Evolutionary conservation across 92 coral and sea anemone species (phyloP), one percentile per base, ranked within the genome.

Genomic region (Siderastrea siderea): DNA sequence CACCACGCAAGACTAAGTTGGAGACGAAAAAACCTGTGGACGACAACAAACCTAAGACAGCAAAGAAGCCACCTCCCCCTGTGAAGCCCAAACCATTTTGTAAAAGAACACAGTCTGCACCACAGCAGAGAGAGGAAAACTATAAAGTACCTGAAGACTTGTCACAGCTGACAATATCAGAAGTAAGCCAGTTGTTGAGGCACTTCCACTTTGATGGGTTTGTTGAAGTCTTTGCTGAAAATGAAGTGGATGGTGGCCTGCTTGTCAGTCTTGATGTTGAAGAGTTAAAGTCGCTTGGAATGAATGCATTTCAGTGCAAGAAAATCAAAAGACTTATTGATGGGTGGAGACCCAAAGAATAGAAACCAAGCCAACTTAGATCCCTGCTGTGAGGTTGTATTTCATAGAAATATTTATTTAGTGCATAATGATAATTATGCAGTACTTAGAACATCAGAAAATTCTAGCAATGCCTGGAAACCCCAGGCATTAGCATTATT

Each of bases 301-400:
- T 98, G 95, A 93, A 89, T 82, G 81, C 90, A 55, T 94, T 98
- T 86, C 96, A 98, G 71, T 80, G 95, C 83, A 94, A 91, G 85
- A 98, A 98, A 89, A 74, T 98, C 74, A 48, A 78, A 10, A 95
- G 89, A 66, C 81, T 98, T 69, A 75, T 95, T 19, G 69, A 72
- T 11, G 99, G 99, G 59, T 98, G 98, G 99, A 93, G 99, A 53
- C 99, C 99, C n/a, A 94, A 86, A 60, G 72, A 53, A 53, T 76
- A 85, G 16, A 14, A 6, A 38, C 44, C 8, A 51, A 2, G 8
- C 47, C 38, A 74, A 15, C 15, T 53, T 57, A 74, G 43, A 19
- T 74, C 53, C 3, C 11, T 48, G 14, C 13, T 19, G n/a, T 51
- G 3, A 64, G 69, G 7, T 64, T 16, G 4, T 45, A 64, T n/a